These are phyloP conservation scores for Xestia sexstrigata DNA, from an alignment of 2,888 invertebrate genomes.

Conservation along the genomic window DNA sequence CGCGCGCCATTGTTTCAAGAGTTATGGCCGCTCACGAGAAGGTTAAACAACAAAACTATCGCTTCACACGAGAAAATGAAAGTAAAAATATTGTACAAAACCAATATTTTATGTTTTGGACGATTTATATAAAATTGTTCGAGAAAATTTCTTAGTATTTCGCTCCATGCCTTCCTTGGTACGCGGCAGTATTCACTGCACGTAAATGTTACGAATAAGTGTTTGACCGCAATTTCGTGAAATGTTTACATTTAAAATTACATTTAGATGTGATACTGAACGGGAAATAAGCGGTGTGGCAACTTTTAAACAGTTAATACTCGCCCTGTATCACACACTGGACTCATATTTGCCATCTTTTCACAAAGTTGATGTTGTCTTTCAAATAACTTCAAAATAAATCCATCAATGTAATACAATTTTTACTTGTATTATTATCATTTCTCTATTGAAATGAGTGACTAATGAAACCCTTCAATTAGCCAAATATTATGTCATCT, in stretches of 20 bases:
- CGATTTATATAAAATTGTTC: slow-evolving; percentile 72
- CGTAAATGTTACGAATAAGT: slow-evolving; percentile 61
- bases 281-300: slow-evolving; percentile 37
- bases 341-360: not conserved
- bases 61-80: slow-evolving; percentile 74
- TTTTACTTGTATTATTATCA: not conserved
- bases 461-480: not conserved
- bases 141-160: slow-evolving; percentile 63
- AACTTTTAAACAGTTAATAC: slow-evolving; percentile 49
- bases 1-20: slow-evolving; percentile 84
- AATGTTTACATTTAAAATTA: slow-evolving; percentile 61
- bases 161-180: slow-evolving; percentile 49
- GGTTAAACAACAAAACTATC: slow-evolving; percentile 83
- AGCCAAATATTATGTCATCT: not conserved
- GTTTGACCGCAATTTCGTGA: slow-evolving; percentile 66
- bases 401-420: not conserved
- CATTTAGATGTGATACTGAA: slow-evolving; percentile 54
- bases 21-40: slow-evolving; percentile 80
- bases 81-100: slow-evolving; percentile 74
- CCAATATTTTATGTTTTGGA: slow-evolving; percentile 76
- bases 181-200: slow-evolving; percentile 47
- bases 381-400: not conserved
- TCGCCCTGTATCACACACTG: not conserved
- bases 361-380: not conserved
- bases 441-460: not conserved